Conservation (phyloP, 2,888 invertebrate genomes). For the Diaprepes abbreviatus region DNA sequence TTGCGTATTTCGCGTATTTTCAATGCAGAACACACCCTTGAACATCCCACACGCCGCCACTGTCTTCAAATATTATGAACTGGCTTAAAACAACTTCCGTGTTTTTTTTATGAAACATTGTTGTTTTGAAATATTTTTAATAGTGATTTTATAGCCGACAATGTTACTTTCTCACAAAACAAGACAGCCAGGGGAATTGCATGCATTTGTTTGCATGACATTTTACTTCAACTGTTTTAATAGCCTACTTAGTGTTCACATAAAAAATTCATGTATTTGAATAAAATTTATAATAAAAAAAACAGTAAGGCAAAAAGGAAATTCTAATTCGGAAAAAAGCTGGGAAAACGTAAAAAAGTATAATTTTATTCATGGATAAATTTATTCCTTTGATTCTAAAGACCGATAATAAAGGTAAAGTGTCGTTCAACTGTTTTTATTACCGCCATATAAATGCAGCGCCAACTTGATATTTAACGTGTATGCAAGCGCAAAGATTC, state of each 20-base stretch:
- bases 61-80: background rate
- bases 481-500: background rate
- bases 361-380: background rate
- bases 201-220: background rate
- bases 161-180: too few relatives aligned
- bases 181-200: background rate
- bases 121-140: background rate
- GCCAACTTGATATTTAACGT: background rate
- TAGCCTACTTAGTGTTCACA: background rate
- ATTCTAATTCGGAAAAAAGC: background rate
- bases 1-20: too few relatives aligned
- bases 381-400: background rate
- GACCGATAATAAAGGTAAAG: background rate
- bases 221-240: background rate
- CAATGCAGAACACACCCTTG: too few relatives aligned
- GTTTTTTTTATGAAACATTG: background rate
- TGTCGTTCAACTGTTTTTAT: conserved; percentile 8
- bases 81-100: background rate
- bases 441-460: background rate
- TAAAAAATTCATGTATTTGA: too few relatives aligned
- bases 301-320: background rate
- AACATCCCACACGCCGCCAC: too few relatives aligned
- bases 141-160: too few relatives aligned
- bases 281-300: too few relatives aligned
- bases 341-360: background rate